Evolutionary conservation across 2,797 vertebrate species (phyloP), one percentile per base, ranked within the genome.

Genomic region (Chrysocyon brachyurus): DNA sequence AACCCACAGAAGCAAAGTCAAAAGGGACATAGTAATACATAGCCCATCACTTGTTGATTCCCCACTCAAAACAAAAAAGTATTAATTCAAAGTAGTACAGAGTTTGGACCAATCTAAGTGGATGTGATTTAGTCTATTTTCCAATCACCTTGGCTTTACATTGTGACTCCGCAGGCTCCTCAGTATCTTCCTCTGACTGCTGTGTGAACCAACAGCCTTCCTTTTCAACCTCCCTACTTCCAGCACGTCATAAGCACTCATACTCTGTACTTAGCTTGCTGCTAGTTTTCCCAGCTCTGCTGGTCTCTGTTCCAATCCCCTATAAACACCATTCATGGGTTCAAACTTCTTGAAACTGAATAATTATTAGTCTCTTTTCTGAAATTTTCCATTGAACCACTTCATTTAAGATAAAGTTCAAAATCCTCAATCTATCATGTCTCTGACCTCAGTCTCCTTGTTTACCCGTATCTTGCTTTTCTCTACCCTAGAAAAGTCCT

Each of bases 121-220:
- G 11, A 56, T 86, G 10, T 66, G 88, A 83, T 17, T 84, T 40
- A 79, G 12, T 40, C 3, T 28, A 46, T 54, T 96, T 92, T 64
- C 36, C 82, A 96, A 14, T 24, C 59, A 79, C 81, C 68, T 81
- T 79, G 57, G 75, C 16, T 88, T 86, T 33, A 91, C 61, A 70
- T 19, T 82, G 10, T 87, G 92, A 93, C 54, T 90, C 46, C 78
- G 16, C 6, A 33, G 59, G 22, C n/a, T 83, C 8, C 52, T 75
- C 40, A 40, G 2, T 64, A 16, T 63, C 46, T 90, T 93, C 22
- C 16, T 57, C 7, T 10, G 36, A 78, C 19, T 24, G 52, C 22
- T 92, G 12, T 75, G 68, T 79, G 33, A 92, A 36, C 64, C 57
- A 73, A 40, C 81, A 83, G 11, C 2, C 52, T 83, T 70, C 26